Evolutionary conservation across 2,888 invertebrate species (phyloP).

Genomic region (Thymelicus lineola): DNA sequence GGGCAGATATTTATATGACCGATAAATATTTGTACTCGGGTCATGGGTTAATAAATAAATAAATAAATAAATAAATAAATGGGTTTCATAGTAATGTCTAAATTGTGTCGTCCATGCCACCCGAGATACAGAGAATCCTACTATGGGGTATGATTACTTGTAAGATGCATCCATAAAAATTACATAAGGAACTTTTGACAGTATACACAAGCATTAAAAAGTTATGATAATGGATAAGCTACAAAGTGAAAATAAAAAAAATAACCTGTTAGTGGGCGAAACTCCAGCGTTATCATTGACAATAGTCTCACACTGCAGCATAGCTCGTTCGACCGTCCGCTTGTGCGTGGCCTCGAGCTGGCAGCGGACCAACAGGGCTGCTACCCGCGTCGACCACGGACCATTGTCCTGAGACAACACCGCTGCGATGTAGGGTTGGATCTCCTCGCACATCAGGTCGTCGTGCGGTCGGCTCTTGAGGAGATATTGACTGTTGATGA

Average conservation of each 20-base stretch:
- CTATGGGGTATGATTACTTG: too few species aligned
- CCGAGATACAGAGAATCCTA: too few species aligned
- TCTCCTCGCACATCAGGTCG: conserved; percentile 92
- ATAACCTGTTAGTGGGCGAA: conserved; percentile 58
- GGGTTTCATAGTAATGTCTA: too few species aligned
- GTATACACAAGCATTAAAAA: too few species aligned
- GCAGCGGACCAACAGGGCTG: conserved; percentile 91
- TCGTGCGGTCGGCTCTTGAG: conserved; percentile 92
- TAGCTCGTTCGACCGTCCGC: conserved; percentile 94
- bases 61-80: too few species aligned
- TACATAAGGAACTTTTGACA: too few species aligned
- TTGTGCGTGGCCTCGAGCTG: conserved; percentile 90
- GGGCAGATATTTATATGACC: too few species aligned
- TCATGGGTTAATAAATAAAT: too few species aligned
- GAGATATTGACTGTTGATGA: conserved; percentile 86
- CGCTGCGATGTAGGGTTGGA: conserved; percentile 90
- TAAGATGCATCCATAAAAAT: too few species aligned
- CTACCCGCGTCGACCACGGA: conserved; percentile 91
- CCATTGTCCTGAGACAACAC: conserved; percentile 87
- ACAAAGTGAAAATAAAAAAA: background rate
- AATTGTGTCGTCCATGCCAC: too few species aligned
- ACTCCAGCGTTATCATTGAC: conserved; percentile 82
- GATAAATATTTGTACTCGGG: too few species aligned
- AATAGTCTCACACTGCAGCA: conserved; percentile 94
- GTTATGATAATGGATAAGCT: too few species aligned